These are phyloP conservation scores for Aegotheles bennettii DNA, from an alignment of 2,113 vertebrate species.

Conservation along the genomic window DNA sequence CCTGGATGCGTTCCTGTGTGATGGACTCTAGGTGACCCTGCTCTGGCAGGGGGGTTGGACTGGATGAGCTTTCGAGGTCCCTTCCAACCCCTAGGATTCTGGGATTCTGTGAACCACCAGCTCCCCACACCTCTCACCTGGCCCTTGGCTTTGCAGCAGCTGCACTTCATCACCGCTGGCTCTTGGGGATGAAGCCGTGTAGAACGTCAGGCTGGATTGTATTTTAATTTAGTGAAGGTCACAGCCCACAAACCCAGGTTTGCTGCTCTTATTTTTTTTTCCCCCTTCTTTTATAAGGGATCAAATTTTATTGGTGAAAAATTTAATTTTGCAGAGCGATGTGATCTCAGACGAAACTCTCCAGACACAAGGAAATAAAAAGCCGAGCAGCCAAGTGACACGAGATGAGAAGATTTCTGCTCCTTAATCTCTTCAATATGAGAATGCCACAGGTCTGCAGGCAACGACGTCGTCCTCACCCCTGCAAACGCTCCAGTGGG, in stretches of 20 bases:
- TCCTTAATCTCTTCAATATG: background rate
- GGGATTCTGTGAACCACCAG: no score
- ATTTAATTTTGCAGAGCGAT: background rate
- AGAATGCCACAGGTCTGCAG: background rate
- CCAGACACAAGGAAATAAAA: slow-evolving; percentile 12
- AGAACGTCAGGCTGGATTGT: background rate
- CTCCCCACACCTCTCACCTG: background rate
- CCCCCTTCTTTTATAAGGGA: background rate
- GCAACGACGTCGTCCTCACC: background rate
- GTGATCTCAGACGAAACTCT: background rate
- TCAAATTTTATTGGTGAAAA: slow-evolving; percentile 19
- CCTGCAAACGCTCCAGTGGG: background rate
- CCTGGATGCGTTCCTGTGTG: no score
- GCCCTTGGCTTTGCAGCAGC: background rate
- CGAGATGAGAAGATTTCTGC: background rate
- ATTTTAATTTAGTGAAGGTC: background rate
- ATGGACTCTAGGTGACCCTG: no score
- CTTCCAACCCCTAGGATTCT: no score
- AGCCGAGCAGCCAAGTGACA: background rate
- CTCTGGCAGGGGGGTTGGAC: no score
- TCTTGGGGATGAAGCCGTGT: background rate
- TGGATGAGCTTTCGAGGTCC: no score
- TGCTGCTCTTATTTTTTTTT: background rate
- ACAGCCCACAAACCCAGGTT: background rate
- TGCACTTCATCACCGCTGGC: background rate